A percentile compares a stretch with the other conserved stretches of the same genome.
These are phyloP conservation scores for Nymphicus hollandicus DNA, from an alignment of 2,113 vertebrate genomes.

Conservation along the genomic window DNA sequence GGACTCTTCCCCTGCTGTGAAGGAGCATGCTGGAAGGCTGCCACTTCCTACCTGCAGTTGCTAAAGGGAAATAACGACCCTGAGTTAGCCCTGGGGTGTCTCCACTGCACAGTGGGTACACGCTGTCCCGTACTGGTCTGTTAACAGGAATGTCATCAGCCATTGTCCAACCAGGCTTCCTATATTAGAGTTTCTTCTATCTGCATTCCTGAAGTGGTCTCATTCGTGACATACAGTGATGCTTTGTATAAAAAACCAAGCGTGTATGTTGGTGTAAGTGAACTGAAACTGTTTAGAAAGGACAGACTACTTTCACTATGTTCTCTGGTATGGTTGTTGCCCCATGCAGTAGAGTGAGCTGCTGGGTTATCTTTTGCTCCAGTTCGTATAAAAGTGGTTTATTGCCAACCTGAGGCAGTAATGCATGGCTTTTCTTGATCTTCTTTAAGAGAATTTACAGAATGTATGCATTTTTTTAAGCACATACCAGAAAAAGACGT, in stretches of 20 bases:
- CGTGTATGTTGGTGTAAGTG: fast-evolving
- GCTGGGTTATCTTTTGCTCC: not conserved
- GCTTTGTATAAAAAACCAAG: not conserved
- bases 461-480: not conserved
- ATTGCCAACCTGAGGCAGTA: not conserved
- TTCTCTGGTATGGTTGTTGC: fast-evolving
- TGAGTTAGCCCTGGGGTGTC: not conserved
- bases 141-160: not conserved
- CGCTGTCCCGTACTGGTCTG: not conserved
- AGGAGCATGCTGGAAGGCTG: not conserved
- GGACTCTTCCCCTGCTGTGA: not conserved
- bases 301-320: not conserved
- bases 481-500: not conserved
- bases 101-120: not conserved
- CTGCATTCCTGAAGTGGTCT: not conserved
- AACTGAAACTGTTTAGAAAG: not conserved
- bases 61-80: not conserved
- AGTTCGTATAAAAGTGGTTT: not conserved
- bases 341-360: not conserved
- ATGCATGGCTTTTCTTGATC: not conserved
- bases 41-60: not conserved
- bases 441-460: not conserved
- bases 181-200: not conserved
- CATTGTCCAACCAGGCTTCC: not conserved
- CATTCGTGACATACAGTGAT: too few species aligned